A percentile compares a stretch with the other conserved stretches of the same genome.
These are phyloP conservation scores for Myathropa florea DNA, from an alignment of 2,888 invertebrate species.

Conservation along the genomic window DNA sequence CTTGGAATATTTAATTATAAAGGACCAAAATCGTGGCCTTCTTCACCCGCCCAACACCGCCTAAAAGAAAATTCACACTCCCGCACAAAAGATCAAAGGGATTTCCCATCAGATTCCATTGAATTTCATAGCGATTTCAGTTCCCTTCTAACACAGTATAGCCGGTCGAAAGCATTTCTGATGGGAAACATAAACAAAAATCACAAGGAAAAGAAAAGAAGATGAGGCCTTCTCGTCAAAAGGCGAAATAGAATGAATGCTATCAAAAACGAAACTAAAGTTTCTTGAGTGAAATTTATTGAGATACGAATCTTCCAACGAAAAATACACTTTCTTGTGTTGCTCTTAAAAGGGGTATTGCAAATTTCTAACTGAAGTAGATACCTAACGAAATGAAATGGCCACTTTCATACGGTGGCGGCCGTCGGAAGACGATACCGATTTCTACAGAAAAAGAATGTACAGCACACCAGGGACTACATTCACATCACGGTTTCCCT, in stretches of 20 bases:
- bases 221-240: not conserved
- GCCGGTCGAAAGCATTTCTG: constrained; percentile 23
- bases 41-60: not conserved
- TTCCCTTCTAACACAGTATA: not conserved
- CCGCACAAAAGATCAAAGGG: constrained; percentile 29
- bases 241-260: not conserved
- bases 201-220: not conserved
- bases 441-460: not conserved
- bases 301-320: constrained; percentile 14
- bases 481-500: not conserved
- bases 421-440: not conserved
- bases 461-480: not conserved
- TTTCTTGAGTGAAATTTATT: constrained; percentile 11
- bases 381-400: not conserved
- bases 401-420: not conserved
- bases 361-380: not conserved
- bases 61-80: not conserved
- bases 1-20: constrained; percentile 30
- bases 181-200: constrained; percentile 13
- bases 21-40: not conserved
- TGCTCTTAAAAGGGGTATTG: not conserved
- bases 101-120: not conserved
- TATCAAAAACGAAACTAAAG: not conserved
- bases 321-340: not conserved
- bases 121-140: constrained; percentile 15